Evolutionary conservation across 2,113 vertebrate species (phyloP), one percentile per base, ranked within the genome.

Genomic region (Polypterus bichir): DNA sequence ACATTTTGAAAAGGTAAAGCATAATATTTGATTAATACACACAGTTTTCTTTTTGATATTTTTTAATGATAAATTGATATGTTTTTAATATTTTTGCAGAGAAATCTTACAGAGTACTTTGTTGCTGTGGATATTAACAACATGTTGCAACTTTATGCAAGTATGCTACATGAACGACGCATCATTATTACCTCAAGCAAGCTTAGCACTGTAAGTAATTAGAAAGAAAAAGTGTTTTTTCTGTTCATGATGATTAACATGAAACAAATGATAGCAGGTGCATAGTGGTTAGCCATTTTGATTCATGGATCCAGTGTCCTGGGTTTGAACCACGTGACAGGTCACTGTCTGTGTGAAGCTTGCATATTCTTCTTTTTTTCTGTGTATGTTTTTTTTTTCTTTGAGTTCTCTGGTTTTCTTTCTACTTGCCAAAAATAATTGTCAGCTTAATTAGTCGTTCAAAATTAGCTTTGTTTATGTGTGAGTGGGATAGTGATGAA

Each of bases 61-160:
- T 64, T n/a, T 69, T 72, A 79, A 66, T 57, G 51, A 66, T 27
- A 27, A 27, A 27, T 27, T 27, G 2, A 27, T 55, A 8, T 9
- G 59, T 10, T 62, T 56, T 44, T n/a, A 71, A 73, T 72, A 73
- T 72, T 68, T 54, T 76, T 59, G 59, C 85, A 97, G 96, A 92
- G 94, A 82, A 98, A 98, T 79, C 86, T 98, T 77, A 97, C 96
- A 0, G 94, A 98, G 75, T 98, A 98, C 84, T 97, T 97, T 76
- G 94, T 98, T 76, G 96, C 96, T 8, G 96, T 98, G 87, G 93
- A 97, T 71, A 87, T 93, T 81, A 91, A 84, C 82, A 97, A 95
- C 77, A 98, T 98, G 96, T 87, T 98, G 74, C 92, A 93, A 71
- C 86, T 98, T 69, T 97, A 92, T 65, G 92, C 93, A 81, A 92